Evolutionary conservation across 2,113 vertebrate species (phyloP).

Genomic region (Serilophus lunatus): DNA sequence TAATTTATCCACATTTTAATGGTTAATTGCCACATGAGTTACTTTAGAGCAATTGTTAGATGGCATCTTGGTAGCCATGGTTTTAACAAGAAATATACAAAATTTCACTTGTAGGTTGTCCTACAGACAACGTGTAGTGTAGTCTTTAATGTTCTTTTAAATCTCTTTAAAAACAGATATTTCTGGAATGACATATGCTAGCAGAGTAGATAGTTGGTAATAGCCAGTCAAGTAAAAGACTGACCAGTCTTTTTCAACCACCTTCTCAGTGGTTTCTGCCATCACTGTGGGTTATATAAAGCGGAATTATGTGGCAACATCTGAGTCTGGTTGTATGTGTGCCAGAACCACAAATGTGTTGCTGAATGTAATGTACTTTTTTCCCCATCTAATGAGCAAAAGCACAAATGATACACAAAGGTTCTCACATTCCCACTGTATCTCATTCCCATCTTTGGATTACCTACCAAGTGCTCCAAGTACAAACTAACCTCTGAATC

Average conservation of each 20-base stretch:
- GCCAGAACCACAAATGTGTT: constrained; percentile 9
- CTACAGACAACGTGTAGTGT: not conserved
- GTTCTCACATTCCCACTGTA: constrained; percentile 8
- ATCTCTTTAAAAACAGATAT: not conserved
- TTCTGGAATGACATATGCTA: not conserved
- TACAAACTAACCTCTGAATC: constrained; percentile 15
- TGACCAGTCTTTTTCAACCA: not conserved
- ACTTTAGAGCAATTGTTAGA: not conserved
- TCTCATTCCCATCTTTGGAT: not conserved
- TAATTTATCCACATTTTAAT: not conserved
- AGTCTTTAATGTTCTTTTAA: not conserved
- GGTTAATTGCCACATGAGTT: not conserved
- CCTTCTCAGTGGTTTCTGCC: not conserved
- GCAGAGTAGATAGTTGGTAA: not conserved
- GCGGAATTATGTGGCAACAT: not conserved
- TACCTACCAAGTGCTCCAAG: not conserved
- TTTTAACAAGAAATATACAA: not conserved
- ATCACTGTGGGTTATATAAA: not conserved
- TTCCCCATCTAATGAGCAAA: constrained; percentile 14
- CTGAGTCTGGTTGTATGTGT: not conserved
- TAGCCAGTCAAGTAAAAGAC: not conserved
- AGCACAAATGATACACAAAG: not conserved
- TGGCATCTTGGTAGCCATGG: not conserved
- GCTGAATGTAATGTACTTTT: not conserved
- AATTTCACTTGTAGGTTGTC: not conserved